Percentiles rank a stretch among this genome's conserved stretches.
These are phyloP conservation scores for Notarius quadriscutis DNA, from an alignment of 2,113 vertebrate genomes.

Conservation along the genomic window DNA sequence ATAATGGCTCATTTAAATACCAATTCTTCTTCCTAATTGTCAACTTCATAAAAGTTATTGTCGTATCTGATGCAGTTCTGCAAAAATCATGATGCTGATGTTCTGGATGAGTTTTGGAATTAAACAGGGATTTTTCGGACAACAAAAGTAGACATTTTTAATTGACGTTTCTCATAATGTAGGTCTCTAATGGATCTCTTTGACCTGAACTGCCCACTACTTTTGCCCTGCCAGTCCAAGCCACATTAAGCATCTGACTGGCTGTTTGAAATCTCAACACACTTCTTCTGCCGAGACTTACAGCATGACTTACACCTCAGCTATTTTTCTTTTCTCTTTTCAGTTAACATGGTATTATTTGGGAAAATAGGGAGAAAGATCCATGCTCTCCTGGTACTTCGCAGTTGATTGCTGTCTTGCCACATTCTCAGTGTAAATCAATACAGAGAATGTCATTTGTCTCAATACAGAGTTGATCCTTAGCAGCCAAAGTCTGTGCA, in stretches of 20 bases:
- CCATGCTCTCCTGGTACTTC: conserved; percentile 70
- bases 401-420: conserved; percentile 64
- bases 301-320: background rate
- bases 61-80: background rate
- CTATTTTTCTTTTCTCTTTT: conserved; percentile 22
- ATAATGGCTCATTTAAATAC: conserved; percentile 20
- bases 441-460: conserved; percentile 41
- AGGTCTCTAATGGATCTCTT: background rate
- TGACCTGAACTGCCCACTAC: conserved; percentile 22
- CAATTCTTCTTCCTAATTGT: background rate
- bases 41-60: background rate
- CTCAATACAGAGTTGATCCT: conserved; percentile 77
- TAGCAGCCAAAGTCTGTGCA: conserved; percentile 72
- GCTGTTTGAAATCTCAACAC: background rate
- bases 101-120: conserved; percentile 9
- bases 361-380: conserved; percentile 36
- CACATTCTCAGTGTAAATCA: conserved; percentile 76
- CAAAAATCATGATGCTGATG: background rate
- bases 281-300: background rate
- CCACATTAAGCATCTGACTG: conserved; percentile 26
- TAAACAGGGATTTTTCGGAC: conserved; percentile 23
- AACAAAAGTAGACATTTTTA: conserved; percentile 9
- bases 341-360: conserved; percentile 41
- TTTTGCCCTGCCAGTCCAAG: conserved; percentile 9
- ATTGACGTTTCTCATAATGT: conserved; percentile 9